Base-by-base conservation (phyloP, 2,113 vertebrate genomes). In the Sturnira hondurensis region DNA sequence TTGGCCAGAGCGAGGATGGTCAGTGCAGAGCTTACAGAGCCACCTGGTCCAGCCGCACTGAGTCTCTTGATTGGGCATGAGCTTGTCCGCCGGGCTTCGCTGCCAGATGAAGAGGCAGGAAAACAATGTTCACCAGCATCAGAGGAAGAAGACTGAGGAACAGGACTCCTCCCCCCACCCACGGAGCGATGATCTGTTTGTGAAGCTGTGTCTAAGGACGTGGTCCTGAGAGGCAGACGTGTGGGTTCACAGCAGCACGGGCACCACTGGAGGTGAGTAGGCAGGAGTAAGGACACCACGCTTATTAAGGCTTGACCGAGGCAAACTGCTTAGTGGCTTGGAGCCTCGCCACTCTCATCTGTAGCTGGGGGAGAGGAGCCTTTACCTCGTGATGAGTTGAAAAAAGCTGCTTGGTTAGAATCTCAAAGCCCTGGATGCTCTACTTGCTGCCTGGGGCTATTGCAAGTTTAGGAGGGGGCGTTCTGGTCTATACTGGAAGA, bases 251-350 rank as follows among this genome's bases (percentile, higher is more conserved):
- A 47, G n/a, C 7, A 19, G 45, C 20, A 10, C 1, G 16, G 43
- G 3, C 1, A 0, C 11, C 1, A 0, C 11, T 20, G n/a, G 38
- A 13, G 33, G 68, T 4, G 5, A 3, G 38, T 0, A 4, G 45
- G 5, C 17, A 74, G 52, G 38, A 45, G 19, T 63, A 19, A 20
- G 33, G 50, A 11, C 61, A 26, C n/a, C 4, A 1, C 0, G 5
- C 33, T 22, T 63, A 13, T 13, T n/a, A 12, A 56, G 52, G 20
- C 17, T 33, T 38, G 28, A 16, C 43, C 22, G 20, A 22, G 15
- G 43, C 5, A 43, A 24, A 67, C 47, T 1, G 3, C 9, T 36
- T 19, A 50, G 16, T 2, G 16, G 26, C 65, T 45, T 43, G 54
- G 80, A 89, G 84, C 24, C 73, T 74, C 3, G 4, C 5, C 2